Percentiles rank a stretch among this genome's conserved stretches.
These are phyloP conservation scores for Contarinia nasturtii DNA, from an alignment of 1,140 invertebrate species.

Conservation along the genomic window DNA sequence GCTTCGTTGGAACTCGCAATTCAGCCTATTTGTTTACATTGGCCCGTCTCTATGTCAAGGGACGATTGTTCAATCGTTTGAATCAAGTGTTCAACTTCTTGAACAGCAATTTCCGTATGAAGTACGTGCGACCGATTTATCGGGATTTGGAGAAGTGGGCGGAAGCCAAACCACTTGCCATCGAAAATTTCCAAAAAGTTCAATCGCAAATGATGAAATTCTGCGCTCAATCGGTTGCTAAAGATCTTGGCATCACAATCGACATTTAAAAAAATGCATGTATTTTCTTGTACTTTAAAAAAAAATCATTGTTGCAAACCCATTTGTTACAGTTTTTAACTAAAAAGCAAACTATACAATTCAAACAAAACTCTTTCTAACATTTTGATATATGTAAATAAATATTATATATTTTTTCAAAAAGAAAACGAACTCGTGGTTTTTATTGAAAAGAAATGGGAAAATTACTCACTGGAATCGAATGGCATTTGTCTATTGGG, in stretches of 20 bases:
- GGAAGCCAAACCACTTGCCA: constrained; percentile 38
- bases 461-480: too few species aligned
- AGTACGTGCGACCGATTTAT: constrained; percentile 73
- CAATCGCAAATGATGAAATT: constrained; percentile 68
- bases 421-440: too few species aligned
- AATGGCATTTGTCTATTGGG: too few species aligned
- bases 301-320: too few species aligned
- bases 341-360: too few species aligned
- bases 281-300: too few species aligned
- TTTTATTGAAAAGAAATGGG: too few species aligned
- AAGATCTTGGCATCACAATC: constrained; percentile 36
- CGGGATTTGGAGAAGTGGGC: constrained; percentile 70
- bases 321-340: too few species aligned
- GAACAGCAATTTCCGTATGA: constrained; percentile 72
- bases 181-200: constrained; percentile 51
- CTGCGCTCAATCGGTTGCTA: constrained; percentile 46
- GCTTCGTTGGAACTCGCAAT: constrained; percentile 46
- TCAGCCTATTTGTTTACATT: constrained; percentile 68
- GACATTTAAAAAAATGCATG: too few species aligned
- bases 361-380: too few species aligned
- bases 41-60: constrained; percentile 56
- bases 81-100: constrained; percentile 53
- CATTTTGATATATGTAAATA: too few species aligned
- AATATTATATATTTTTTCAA: too few species aligned
- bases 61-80: constrained; percentile 44